Evolutionary conservation across 92 coral and sea anemone species (phyloP).

Genomic region (Porites rus): DNA sequence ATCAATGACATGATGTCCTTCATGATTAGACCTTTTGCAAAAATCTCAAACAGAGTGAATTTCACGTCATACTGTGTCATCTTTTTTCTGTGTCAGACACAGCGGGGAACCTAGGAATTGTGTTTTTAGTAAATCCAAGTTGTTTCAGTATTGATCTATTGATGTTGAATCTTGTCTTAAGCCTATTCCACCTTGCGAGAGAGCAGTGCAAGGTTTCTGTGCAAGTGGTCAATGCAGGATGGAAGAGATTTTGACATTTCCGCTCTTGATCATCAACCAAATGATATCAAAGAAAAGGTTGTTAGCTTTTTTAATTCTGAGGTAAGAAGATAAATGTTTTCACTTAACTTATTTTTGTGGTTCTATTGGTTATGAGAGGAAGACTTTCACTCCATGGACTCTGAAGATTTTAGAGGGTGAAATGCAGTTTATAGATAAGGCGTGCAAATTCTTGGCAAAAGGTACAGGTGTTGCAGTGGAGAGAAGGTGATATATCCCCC

Average conservation of each 20-base stretch:
- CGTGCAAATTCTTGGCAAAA: too few species aligned
- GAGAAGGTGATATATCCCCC: too few species aligned
- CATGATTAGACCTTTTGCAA: too few species aligned
- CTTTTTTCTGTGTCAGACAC: too few species aligned
- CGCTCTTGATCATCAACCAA: constrained; percentile 1
- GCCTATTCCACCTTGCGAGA: constrained; percentile 65
- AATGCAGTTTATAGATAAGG: too few species aligned
- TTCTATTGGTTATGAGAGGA: neutral
- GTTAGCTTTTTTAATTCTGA: constrained; percentile 65
- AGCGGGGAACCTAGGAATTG: too few species aligned
- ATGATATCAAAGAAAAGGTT: constrained; percentile 37
- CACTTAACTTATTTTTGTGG: neutral
- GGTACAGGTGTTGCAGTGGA: too few species aligned
- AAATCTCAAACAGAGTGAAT: too few species aligned
- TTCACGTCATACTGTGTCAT: too few species aligned
- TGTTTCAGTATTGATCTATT: neutral
- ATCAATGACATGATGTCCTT: too few species aligned
- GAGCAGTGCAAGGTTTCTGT: constrained; percentile 69
- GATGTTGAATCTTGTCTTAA: constrained; percentile 10
- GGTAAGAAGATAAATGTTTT: constrained; percentile 24
- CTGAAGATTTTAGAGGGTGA: too few species aligned
- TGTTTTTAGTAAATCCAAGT: too few species aligned
- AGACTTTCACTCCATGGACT: neutral
- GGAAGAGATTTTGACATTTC: neutral
- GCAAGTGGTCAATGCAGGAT: constrained; percentile 49